Percentiles rank a stretch among this genome's conserved stretches.
These are phyloP conservation scores for Hesperia comma DNA, from an alignment of 2,888 invertebrate species.

Conservation along the genomic window DNA sequence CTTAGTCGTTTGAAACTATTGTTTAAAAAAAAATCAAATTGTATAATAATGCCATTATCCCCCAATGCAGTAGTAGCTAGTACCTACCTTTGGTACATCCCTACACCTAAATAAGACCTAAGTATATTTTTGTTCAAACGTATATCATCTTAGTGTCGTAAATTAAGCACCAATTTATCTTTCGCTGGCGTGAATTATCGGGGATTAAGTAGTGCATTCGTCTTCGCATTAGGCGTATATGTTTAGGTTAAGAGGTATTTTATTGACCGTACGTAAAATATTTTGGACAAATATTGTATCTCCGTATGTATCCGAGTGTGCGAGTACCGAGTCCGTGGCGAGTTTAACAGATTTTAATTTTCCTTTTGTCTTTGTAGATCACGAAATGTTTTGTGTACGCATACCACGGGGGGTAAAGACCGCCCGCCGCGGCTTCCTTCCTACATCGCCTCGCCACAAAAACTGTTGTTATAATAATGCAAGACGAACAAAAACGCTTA, in stretches of 20 bases:
- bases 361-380: constrained; percentile 83
- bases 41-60: no score
- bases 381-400: constrained; percentile 82
- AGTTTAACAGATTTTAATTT: constrained; percentile 74
- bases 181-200: constrained; percentile 35
- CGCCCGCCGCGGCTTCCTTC: constrained; percentile 81
- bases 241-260: constrained; percentile 13
- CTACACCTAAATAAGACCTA: constrained; percentile 13
- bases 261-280: constrained; percentile 8
- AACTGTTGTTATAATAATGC: constrained; percentile 80
- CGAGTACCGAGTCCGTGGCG: constrained; percentile 35
- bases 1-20: neutral
- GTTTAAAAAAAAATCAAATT: no score
- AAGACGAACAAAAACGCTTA: constrained; percentile 77
- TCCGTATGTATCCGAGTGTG: constrained; percentile 34
- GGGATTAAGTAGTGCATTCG: constrained; percentile 35
- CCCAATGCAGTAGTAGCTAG: no score
- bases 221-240: constrained; percentile 25
- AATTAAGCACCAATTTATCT: constrained; percentile 35
- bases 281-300: constrained; percentile 24
- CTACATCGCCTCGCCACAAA: constrained; percentile 79
- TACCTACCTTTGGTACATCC: neutral
- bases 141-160: constrained; percentile 34
- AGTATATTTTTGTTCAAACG: constrained; percentile 26
- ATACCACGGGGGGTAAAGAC: constrained; percentile 75